A percentile compares a stretch with the other conserved stretches of the same genome.
phyloP scores from a whole-genome alignment of 2,113 vertebrate genomes.

The Caloenas nicobarica region DNA sequence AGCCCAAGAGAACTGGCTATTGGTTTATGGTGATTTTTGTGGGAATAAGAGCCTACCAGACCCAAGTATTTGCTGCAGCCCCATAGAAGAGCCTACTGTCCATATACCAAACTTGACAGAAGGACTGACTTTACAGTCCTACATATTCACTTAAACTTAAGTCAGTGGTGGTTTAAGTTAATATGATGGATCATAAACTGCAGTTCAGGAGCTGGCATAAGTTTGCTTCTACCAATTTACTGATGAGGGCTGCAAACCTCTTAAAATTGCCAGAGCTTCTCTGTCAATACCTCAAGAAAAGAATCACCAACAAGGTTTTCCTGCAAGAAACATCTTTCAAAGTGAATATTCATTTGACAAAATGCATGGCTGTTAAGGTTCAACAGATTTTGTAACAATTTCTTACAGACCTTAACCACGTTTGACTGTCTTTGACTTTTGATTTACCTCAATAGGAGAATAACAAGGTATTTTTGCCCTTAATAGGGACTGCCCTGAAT shows the following conservation, averaged over 20 bases:
- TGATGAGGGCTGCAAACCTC: background rate
- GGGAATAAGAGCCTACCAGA: background rate
- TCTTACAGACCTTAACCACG: slow-evolving; percentile 12
- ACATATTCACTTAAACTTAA: background rate
- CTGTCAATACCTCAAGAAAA: slow-evolving; percentile 27
- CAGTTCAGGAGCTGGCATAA: background rate
- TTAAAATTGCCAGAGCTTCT: slow-evolving; percentile 25
- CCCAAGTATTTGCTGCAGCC: background rate
- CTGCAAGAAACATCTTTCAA: slow-evolving; percentile 15
- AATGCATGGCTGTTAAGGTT: slow-evolving; percentile 25
- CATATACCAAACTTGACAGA: background rate
- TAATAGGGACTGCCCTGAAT: slow-evolving; percentile 25
- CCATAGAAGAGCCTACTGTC: background rate
- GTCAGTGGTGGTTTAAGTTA: background rate
- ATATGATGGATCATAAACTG: background rate
- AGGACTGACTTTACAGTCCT: background rate
- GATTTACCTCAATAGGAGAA: slow-evolving; percentile 9
- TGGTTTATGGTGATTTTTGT: background rate
- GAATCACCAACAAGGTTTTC: slow-evolving; percentile 2
- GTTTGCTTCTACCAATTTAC: background rate
- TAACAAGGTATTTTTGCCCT: slow-evolving; percentile 8
- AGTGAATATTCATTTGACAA: background rate
- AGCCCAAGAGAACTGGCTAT: background rate
- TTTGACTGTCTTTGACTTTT: slow-evolving; percentile 18
- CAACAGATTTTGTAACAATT: slow-evolving; percentile 4